These are phyloP conservation scores for Diaprepes abbreviatus DNA, from an alignment of 2,888 invertebrate species.

Conservation along the genomic window DNA sequence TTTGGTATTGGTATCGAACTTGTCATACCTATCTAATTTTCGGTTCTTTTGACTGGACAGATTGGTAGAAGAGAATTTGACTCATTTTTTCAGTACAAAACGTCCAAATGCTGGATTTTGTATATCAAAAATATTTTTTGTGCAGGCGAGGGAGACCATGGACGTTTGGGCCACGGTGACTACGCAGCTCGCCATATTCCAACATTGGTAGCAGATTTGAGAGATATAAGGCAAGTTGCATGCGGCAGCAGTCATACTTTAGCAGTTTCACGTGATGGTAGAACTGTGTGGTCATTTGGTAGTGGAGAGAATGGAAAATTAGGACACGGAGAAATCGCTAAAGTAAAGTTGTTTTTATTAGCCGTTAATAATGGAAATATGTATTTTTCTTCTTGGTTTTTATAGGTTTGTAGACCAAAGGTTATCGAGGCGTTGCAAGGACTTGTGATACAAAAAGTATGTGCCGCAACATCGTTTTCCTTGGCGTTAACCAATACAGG, in stretches of 20 bases:
- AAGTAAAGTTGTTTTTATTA: conserved; percentile 59
- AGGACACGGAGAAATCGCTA: conserved; percentile 66
- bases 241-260: conserved; percentile 73
- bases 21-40: no score
- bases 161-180: conserved; percentile 74
- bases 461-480: conserved; percentile 71
- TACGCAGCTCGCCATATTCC: conserved; percentile 72
- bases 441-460: conserved; percentile 71
- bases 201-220: conserved; percentile 72
- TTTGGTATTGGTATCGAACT: no score
- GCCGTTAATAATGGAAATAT: no score
- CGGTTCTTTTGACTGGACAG: no score
- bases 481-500: conserved; percentile 70
- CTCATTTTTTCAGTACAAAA: no score
- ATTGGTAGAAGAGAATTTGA: no score
- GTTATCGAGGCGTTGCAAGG: conserved; percentile 73
- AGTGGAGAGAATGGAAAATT: conserved; percentile 72
- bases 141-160: conserved; percentile 70
- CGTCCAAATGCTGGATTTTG: no score
- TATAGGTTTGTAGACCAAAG: conserved; percentile 69
- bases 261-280: conserved; percentile 70
- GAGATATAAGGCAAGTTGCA: conserved; percentile 72
- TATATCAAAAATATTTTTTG: no score
- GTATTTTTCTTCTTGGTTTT: no score
- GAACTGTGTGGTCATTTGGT: conserved; percentile 73